These are phyloP conservation scores for Drosophila pseudoananassae DNA, from an alignment of 1,140 invertebrate species.

Conservation along the genomic window DNA sequence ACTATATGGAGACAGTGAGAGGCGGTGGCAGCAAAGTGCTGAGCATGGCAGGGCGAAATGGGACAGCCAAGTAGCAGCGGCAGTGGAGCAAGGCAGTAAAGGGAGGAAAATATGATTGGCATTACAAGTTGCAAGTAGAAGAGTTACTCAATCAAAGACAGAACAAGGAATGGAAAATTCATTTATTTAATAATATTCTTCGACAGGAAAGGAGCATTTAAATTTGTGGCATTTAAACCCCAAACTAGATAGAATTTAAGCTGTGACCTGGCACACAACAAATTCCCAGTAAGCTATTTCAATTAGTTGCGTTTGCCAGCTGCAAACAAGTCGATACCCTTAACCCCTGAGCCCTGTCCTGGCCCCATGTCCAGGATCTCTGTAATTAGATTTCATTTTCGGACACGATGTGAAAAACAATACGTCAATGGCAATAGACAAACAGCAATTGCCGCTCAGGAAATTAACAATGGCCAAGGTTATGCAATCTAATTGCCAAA, in stretches of 20 bases:
- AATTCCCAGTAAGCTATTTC: conserved; percentile 50
- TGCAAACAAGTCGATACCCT: conserved; percentile 38
- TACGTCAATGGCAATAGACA: conserved; percentile 20
- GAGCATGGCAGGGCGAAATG: conserved; percentile 9
- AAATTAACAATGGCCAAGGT: conserved; percentile 47
- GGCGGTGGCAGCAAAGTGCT: conserved; percentile 23
- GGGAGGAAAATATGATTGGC: conserved; percentile 10
- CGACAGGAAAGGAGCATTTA: not conserved
- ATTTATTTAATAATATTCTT: not conserved
- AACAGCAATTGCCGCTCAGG: conserved; percentile 20
- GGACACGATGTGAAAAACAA: conserved; percentile 47
- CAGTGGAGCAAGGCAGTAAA: not conserved
- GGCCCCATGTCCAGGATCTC: conserved; percentile 5
- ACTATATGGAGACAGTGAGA: conserved; percentile 54
- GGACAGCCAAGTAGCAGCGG: conserved; percentile 16
- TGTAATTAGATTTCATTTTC: conserved; percentile 70
- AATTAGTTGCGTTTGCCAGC: conserved; percentile 61
- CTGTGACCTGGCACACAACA: conserved; percentile 30
- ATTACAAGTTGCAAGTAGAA: conserved; percentile 16
- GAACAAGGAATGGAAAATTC: not conserved
- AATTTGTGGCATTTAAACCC: conserved; percentile 8
- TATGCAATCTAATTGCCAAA: conserved; percentile 21
- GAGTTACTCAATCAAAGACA: not conserved
- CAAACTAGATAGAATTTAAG: conserved; percentile 45
- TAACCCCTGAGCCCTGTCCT: not conserved